Conservation (phyloP, 2,797 vertebrate species). For the Scleropages formosus region DNA sequence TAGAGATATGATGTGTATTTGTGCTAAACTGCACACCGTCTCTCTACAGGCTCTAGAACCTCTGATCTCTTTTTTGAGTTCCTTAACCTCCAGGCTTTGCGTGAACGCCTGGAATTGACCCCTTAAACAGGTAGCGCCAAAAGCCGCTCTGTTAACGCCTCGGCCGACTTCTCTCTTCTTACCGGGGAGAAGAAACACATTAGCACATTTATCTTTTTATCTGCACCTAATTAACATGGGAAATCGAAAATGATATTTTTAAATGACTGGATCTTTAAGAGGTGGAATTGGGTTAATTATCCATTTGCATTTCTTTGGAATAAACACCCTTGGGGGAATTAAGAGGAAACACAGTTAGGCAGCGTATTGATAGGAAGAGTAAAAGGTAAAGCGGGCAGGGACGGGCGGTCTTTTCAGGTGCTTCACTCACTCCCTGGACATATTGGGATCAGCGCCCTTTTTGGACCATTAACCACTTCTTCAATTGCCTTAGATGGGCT, state of each 20-base stretch:
- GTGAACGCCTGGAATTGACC: too few species aligned
- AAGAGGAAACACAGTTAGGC: constrained; percentile 3
- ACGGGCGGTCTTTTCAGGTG: constrained; percentile 13
- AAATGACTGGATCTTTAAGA: constrained; percentile 14
- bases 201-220: constrained; percentile 17
- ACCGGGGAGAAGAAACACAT: not conserved
- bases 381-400: not conserved
- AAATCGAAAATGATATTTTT: constrained; percentile 29
- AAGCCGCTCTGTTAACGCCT: too few species aligned
- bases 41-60: too few species aligned
- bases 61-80: too few species aligned
- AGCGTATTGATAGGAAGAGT: not conserved
- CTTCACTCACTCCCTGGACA: not conserved
- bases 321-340: constrained; percentile 14
- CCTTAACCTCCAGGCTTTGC: too few species aligned
- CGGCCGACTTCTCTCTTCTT: not conserved
- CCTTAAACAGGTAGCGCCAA: too few species aligned
- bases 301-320: constrained; percentile 22
- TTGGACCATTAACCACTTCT: constrained; percentile 6
- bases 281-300: constrained; percentile 27
- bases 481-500: not conserved
- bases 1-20: too few species aligned
- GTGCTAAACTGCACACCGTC: too few species aligned
- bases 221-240: constrained; percentile 22
- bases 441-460: constrained; percentile 4